Evolutionary conservation across 2,797 vertebrate genomes (phyloP), one percentile per base, ranked within the genome.

Genomic region (Halcyon leucocephala): DNA sequence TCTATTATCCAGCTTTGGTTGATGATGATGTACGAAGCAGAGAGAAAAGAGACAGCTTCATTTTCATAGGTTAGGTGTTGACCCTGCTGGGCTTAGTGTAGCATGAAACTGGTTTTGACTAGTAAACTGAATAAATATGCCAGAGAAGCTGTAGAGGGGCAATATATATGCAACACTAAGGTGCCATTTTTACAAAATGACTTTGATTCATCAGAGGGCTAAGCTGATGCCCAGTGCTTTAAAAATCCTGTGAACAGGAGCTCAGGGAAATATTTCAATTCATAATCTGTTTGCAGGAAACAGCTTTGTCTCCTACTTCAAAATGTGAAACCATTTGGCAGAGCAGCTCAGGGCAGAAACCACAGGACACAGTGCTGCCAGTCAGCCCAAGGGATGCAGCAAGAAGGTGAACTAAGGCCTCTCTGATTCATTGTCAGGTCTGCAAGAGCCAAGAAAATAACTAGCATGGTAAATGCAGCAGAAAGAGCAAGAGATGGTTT

Each of bases 101-200:
- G 97, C 97, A 96, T 97, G 96, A 98, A 98, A 98, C 97, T 95
- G 94, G 95, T 96, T 97, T 97, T 97, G 97, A 97, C 97, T 97
- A 96, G 95, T 95, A 97, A 96, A 95, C 96, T 95, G 97, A 96
- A 98, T 97, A 97, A 97, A 97, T 97, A 97, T 93, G 95, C 95
- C 82, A 92, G 44, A 57, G 55, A 96, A 94, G 72, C 80, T 89
- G 85, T 78, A 86, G 93, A 95, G 33, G 92, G 82, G 33, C 93
- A 92, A 97, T 97, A 97, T 96, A 95, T 97, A 97, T 96, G 95
- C 96, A 97, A 96, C 73, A 86, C 93, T 76, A 92, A 97, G 96
- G 93, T 96, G 90, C 96, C 79, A 95, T 95, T 97, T 97, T 95
- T 96, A 82, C 73, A 92, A 72, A 96, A 97, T 58, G 11, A 89